Evolutionary conservation across 2,888 invertebrate species (phyloP).

Genomic region (Seira sanloemensis): DNA sequence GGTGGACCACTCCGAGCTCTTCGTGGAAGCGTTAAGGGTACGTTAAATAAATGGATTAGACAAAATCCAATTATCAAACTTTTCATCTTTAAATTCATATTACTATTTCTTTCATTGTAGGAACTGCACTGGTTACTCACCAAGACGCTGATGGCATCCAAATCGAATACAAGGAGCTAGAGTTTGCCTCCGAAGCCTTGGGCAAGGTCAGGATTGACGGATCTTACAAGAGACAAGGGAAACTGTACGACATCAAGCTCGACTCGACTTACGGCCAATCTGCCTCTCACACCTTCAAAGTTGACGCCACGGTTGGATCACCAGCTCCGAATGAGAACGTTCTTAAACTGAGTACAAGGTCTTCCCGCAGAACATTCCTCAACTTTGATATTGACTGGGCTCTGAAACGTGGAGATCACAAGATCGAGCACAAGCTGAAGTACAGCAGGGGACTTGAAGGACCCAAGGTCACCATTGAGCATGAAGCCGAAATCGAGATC

Average conservation of each 20-base stretch:
- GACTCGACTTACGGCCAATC: conserved; percentile 57
- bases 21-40: conserved; percentile 66
- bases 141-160: conserved; percentile 29
- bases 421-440: conserved; percentile 37
- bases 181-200: conserved; percentile 49
- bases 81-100: conserved; percentile 6
- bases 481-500: conserved; percentile 48
- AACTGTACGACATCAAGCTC: conserved; percentile 43
- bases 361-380: conserved; percentile 64
- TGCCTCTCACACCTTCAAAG: conserved; percentile 46
- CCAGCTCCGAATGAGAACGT: conserved; percentile 34
- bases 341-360: conserved; percentile 46
- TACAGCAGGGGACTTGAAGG: conserved; percentile 60
- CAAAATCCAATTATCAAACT: neutral
- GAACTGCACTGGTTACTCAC: conserved; percentile 36
- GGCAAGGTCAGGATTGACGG: conserved; percentile 64
- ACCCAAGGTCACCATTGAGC: conserved; percentile 52
- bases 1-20: conserved; percentile 57
- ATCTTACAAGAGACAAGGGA: conserved; percentile 11
- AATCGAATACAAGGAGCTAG: conserved; percentile 50
- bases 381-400: conserved; percentile 80
- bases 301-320: conserved; percentile 47
- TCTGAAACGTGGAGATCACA: conserved; percentile 73
- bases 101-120: conserved; percentile 28
- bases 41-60: neutral